Evolutionary conservation across 2,113 vertebrate species (phyloP).

Genomic region (Centropristis striata): DNA sequence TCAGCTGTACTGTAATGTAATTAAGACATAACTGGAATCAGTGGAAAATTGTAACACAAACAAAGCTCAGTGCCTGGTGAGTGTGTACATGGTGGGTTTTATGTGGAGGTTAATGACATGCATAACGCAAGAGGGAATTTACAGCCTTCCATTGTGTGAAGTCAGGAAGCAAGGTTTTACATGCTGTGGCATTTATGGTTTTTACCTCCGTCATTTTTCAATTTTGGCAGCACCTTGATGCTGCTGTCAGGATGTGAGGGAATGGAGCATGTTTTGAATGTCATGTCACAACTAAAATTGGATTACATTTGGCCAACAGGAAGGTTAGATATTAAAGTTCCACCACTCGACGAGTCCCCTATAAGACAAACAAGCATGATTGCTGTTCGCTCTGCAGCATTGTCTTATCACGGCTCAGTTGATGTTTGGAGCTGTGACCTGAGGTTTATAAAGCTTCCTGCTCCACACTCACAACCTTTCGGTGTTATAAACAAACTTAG

Average conservation of each 20-base stretch:
- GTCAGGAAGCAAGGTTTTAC: slow-evolving; percentile 40
- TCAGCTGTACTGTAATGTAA: not conserved
- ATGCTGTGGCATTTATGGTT: slow-evolving; percentile 64
- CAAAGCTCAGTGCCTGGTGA: slow-evolving; percentile 5
- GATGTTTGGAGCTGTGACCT: slow-evolving; percentile 27
- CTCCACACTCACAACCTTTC: not conserved
- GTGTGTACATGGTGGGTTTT: not conserved
- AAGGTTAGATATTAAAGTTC: slow-evolving; percentile 40
- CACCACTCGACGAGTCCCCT: slow-evolving; percentile 1
- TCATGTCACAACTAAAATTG: slow-evolving; percentile 61
- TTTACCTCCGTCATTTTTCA: slow-evolving; percentile 53
- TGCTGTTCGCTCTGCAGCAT: slow-evolving; percentile 14
- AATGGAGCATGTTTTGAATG: slow-evolving; percentile 55
- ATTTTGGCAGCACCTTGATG: slow-evolving; percentile 59
- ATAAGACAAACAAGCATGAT: slow-evolving; percentile 37
- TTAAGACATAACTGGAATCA: not conserved
- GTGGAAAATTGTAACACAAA: slow-evolving; percentile 10
- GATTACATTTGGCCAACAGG: slow-evolving; percentile 61
- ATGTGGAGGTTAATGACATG: slow-evolving; percentile 54
- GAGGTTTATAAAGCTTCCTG: slow-evolving; percentile 14
- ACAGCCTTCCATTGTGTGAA: slow-evolving; percentile 38
- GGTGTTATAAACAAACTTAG: slow-evolving; percentile 28
- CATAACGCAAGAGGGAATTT: slow-evolving; percentile 44
- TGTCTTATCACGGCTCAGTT: slow-evolving; percentile 22
- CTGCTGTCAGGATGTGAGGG: slow-evolving; percentile 56